Base-by-base conservation (phyloP, 2,113 vertebrate genomes). In the Jacana jacana region DNA sequence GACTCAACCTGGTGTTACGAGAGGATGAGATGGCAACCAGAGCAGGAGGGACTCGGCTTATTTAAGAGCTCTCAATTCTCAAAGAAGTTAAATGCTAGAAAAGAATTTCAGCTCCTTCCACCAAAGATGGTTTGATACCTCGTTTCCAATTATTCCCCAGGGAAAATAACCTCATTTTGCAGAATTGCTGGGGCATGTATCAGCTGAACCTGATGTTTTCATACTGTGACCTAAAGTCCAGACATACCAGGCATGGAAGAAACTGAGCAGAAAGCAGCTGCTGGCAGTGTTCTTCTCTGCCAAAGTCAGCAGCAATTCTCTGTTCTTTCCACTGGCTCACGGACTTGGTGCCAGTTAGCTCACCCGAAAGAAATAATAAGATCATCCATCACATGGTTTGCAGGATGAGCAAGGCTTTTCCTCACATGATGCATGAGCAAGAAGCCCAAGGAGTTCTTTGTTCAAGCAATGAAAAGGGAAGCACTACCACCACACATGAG, bases 221-320 rank as follows among this genome's bases (percentile, higher is more conserved):
- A 54, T 51, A 46, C 76, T 15, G 46, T 95, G 94, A 96, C 91
- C 71, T 86, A 1, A 88, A 93, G 80, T 46, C 82, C 95, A 94
- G 92, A 90, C 82, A 93, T 46, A 88, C 27, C 37, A 25, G 89
- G 70, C 52, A 65, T 33, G 33, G 86, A 93, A 83, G 58, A 80
- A 61, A 79, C 57, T 55, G 57, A 75, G 66, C 73, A 90, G 75
- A 90, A 91, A 91, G 76, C 81, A 89, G 85, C 88, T 91, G 91
- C 73, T 81, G 69, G 80, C 82, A 86, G 35, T 0, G 8, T 25
- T 86, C 46, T 71, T 91, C 72, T 37, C 46, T 73, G 91, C 77
- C 86, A 92, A 92, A 92, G 55, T 75, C 89, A 94, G 95, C 89
- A 92, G 81, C 77, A 64, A 31, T 92, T 73, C 64, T 70, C 64